These are phyloP conservation scores for Crossocerus cetratus DNA, from an alignment of 2,888 invertebrate species.

Conservation along the genomic window DNA sequence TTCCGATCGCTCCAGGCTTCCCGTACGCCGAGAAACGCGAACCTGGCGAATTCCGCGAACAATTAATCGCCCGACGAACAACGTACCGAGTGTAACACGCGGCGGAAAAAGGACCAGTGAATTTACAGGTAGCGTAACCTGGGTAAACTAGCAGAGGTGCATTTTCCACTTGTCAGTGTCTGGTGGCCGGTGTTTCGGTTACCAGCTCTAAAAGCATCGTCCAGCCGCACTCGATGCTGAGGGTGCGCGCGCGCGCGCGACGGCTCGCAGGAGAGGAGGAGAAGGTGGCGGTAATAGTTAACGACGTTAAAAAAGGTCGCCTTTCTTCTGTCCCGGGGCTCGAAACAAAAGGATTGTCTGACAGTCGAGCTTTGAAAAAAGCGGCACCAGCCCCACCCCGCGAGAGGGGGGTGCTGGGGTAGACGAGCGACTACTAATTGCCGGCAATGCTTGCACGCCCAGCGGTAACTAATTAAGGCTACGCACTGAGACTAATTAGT, in stretches of 20 bases:
- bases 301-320: neutral
- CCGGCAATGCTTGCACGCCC: constrained; percentile 71
- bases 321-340: constrained; percentile 21
- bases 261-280: neutral
- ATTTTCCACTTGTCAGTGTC: neutral
- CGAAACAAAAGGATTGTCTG: constrained; percentile 34
- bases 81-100: too few relatives aligned
- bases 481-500: constrained; percentile 67
- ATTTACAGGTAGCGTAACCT: too few relatives aligned
- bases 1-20: too few relatives aligned
- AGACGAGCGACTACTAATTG: constrained; percentile 52
- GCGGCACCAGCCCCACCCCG: constrained; percentile 45
- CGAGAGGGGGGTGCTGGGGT: neutral
- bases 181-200: neutral
- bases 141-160: too few relatives aligned
- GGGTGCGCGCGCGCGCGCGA: neutral
- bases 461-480: constrained; percentile 73
- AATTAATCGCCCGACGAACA: too few relatives aligned
- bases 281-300: neutral
- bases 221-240: constrained; percentile 5
- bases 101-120: too few relatives aligned
- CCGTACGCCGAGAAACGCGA: too few relatives aligned
- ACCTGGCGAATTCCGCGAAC: too few relatives aligned
- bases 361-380: constrained; percentile 46
- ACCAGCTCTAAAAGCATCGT: neutral